Evolutionary conservation across 1,140 invertebrate genomes (phyloP).

Genomic region (Drosophila orena): DNA sequence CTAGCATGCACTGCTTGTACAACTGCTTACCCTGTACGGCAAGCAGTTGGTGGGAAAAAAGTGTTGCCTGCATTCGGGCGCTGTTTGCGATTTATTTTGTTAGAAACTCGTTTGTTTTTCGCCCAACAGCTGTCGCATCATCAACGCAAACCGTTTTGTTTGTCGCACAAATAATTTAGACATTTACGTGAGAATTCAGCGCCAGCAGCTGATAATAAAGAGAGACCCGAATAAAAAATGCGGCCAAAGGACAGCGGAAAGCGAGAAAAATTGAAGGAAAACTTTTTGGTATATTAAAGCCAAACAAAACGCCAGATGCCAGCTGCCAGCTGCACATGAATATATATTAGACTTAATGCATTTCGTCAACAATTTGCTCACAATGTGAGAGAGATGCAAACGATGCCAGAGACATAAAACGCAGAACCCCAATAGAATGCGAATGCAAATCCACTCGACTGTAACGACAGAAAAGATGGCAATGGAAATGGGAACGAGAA

Average conservation of each 20-base stretch:
- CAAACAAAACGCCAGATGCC: slow-evolving; percentile 46
- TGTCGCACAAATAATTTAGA: slow-evolving; percentile 67
- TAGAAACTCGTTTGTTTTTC: slow-evolving; percentile 16
- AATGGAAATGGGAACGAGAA: slow-evolving; percentile 11
- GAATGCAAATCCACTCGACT: slow-evolving; percentile 41
- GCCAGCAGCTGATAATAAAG: slow-evolving; percentile 38
- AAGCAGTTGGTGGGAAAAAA: slow-evolving; percentile 3
- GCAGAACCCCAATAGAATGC: slow-evolving; percentile 34
- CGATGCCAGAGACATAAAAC: slow-evolving; percentile 48
- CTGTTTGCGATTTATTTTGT: slow-evolving; percentile 7
- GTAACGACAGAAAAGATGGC: slow-evolving; percentile 17
- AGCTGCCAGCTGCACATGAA: slow-evolving; percentile 57
- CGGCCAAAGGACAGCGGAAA: slow-evolving; percentile 1
- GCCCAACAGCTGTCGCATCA: slow-evolving; percentile 28
- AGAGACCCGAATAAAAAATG: not conserved
- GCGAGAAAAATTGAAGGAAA: slow-evolving; percentile 19
- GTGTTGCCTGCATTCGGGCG: slow-evolving; percentile 18
- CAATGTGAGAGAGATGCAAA: slow-evolving; percentile 40
- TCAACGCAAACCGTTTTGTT: slow-evolving; percentile 45
- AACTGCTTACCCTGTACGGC: not conserved
- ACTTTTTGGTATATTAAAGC: slow-evolving; percentile 45
- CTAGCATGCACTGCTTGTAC: slow-evolving; percentile 9
- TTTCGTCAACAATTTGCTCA: slow-evolving; percentile 61
- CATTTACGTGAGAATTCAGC: slow-evolving; percentile 43
- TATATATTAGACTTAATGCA: slow-evolving; percentile 71